phyloP scores from a whole-genome alignment of 2,113 vertebrate genomes.

The Oryzias woworae region DNA sequence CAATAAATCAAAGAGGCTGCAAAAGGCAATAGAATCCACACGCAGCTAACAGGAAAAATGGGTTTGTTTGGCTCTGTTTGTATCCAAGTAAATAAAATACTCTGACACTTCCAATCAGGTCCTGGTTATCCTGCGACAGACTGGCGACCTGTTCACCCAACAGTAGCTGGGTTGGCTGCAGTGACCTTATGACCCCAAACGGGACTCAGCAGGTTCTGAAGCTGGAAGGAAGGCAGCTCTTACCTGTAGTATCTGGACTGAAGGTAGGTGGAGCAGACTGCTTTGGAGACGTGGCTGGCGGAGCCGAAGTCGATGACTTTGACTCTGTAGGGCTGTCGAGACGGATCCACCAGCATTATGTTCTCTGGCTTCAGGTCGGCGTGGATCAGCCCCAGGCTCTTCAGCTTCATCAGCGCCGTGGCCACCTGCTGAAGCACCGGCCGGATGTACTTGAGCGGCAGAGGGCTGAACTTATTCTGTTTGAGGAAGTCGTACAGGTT shows the following conservation, averaged over 20 bases:
- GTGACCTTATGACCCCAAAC: too few relatives aligned
- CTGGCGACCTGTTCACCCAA: too few relatives aligned
- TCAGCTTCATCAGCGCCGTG: slow-evolving; percentile 97
- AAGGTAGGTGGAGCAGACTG: slow-evolving; percentile 97
- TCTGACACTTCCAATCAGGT: too few relatives aligned
- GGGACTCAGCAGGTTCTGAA: too few relatives aligned
- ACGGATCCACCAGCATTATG: slow-evolving; percentile 98
- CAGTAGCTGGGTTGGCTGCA: too few relatives aligned
- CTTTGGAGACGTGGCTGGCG: slow-evolving; percentile 98
- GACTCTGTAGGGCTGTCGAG: slow-evolving; percentile 94
- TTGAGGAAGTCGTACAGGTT: slow-evolving; percentile 99
- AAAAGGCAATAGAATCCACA: slow-evolving; percentile 26
- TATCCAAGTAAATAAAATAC: neutral
- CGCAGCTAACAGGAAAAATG: slow-evolving; percentile 6
- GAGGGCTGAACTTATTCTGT: slow-evolving; percentile 98
- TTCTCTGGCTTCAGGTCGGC: slow-evolving; percentile 99
- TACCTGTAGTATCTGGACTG: slow-evolving; percentile 99
- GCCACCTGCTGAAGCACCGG: slow-evolving; percentile 97
- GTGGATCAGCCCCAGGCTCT: slow-evolving; percentile 96
- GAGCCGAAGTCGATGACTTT: slow-evolving; percentile 99
- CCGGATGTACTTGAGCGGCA: slow-evolving; percentile 96
- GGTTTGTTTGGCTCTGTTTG: neutral
- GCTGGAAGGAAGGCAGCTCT: slow-evolving; percentile 43
- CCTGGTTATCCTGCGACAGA: too few relatives aligned
- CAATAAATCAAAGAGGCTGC: slow-evolving; percentile 35